These are phyloP conservation scores for Caenorhabditis angaria DNA, from an alignment of 2,888 invertebrate genomes.

Conservation along the genomic window DNA sequence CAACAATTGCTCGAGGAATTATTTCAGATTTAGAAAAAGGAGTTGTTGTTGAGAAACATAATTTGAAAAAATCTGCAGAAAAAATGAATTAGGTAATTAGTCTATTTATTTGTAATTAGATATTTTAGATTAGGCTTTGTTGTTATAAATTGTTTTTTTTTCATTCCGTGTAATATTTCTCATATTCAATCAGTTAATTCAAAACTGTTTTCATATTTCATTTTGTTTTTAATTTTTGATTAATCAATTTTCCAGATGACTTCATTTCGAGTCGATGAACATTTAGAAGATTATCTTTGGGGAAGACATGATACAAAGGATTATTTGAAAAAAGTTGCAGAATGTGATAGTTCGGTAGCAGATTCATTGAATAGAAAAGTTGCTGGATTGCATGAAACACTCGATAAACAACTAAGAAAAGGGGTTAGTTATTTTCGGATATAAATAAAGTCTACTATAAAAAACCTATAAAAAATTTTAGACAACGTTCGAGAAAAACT, in stretches of 20 bases:
- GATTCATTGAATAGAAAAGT: slow-evolving; percentile 60
- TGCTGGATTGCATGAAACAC: slow-evolving; percentile 59
- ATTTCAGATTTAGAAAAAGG: slow-evolving; percentile 56
- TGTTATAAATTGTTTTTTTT: slow-evolving; percentile 8
- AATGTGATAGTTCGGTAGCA: slow-evolving; percentile 52
- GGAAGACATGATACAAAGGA: slow-evolving; percentile 58
- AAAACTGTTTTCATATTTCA: background rate
- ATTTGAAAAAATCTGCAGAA: slow-evolving; percentile 55
- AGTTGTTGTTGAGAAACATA: slow-evolving; percentile 45
- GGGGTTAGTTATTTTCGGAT: slow-evolving; percentile 41
- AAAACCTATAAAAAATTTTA: slow-evolving; percentile 10
- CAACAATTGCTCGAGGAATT: slow-evolving; percentile 62
- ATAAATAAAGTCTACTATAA: too few relatives aligned
- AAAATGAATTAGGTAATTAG: slow-evolving; percentile 9
- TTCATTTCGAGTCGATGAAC: slow-evolving; percentile 39
- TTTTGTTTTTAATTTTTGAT: background rate
- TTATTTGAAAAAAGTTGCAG: slow-evolving; percentile 55
- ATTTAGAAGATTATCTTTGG: slow-evolving; percentile 68
- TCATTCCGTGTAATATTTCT: background rate
- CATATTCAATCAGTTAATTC: background rate
- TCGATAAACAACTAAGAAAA: slow-evolving; percentile 66
- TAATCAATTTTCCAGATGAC: slow-evolving; percentile 12
- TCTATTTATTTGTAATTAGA: slow-evolving; percentile 23
- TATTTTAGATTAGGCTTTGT: background rate
- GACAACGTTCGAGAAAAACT: background rate